Percentiles rank a stretch among this genome's conserved stretches.
Evolutionary conservation across 2,113 vertebrate species (phyloP).

Genomic region (Lethenteron reissneri): DNA sequence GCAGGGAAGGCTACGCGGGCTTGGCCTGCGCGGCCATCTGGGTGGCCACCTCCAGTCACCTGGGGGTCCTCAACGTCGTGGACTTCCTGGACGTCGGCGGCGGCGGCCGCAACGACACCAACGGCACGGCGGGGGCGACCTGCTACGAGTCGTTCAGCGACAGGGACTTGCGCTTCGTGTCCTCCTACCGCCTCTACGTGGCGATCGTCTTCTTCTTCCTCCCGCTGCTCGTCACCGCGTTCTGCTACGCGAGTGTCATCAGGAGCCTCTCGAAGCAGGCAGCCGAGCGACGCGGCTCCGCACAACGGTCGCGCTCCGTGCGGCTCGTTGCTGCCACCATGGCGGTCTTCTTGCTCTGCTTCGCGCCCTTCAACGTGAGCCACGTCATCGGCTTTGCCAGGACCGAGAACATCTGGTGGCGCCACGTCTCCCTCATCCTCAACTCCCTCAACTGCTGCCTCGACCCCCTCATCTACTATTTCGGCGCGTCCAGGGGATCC

Average conservation of each 20-base stretch:
- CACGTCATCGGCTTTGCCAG: constrained; percentile 29
- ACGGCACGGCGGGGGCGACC: constrained; percentile 10
- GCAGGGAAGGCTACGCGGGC: constrained; percentile 23
- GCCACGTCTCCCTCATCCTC: constrained; percentile 22
- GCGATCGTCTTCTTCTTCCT: constrained; percentile 24
- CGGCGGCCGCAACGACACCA: constrained; percentile 16
- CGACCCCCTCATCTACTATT: constrained; percentile 33
- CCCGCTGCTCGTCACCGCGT: constrained; percentile 24
- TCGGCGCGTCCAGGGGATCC: constrained; percentile 10
- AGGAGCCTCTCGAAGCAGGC: constrained; percentile 22
- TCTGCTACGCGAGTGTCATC: constrained; percentile 32
- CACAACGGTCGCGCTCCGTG: constrained; percentile 26
- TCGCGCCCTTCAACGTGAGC: constrained; percentile 35
- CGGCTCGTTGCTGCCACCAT: constrained; percentile 27
- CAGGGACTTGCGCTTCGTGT: constrained; percentile 24
- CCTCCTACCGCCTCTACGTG: constrained; percentile 34
- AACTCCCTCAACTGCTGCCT: constrained; percentile 36
- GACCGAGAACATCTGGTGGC: constrained; percentile 19
- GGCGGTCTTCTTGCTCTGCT: constrained; percentile 32
- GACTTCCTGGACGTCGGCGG: constrained; percentile 17
- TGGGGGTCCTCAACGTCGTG: constrained; percentile 18
- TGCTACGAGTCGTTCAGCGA: constrained; percentile 28
- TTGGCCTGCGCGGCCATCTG: constrained; percentile 24
- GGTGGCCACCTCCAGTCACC: constrained; percentile 24
- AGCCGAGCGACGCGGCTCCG: constrained; percentile 14